Evolutionary conservation across 2,797 vertebrate genomes (phyloP), one percentile per base, ranked within the genome.

Genomic region (Cygnus olor): DNA sequence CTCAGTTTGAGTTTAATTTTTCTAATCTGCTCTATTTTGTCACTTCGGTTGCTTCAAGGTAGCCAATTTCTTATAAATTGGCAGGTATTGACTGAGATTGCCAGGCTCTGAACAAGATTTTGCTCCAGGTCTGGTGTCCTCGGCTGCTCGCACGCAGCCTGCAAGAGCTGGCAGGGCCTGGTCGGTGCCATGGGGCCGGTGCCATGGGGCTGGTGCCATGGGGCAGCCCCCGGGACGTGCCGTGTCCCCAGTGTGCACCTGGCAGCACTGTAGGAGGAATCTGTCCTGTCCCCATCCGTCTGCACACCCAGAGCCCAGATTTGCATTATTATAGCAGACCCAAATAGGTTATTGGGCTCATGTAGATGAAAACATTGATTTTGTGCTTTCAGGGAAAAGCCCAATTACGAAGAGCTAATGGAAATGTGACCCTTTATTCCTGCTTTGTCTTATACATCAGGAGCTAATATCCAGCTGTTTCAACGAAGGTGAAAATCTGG

Each of bases 381-480:
- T 94, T 94, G 69, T 34, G 36, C 84, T 87, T 66, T 66, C 85
- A 88, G 90, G 83, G 78, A 89, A 91, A 84, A 94, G 93, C 77
- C 78, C 80, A 91, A 88, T 97, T 94, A 94, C 87, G 72, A 83
- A 85, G 74, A 88, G 71, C 79, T 85, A 93, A 91, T 94, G 77
- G 73, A 85, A 92, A 53, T 0, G 3, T 4, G 44, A 91, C 87
- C 93, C 87, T 90, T 87, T 63, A 76, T 70, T 45, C 88, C 65
- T 3, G 9, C 53, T 77, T 89, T 79, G 45, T 84, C 85, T 65
- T 70, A 19, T 28, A 22, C 14, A 57, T 14, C 56, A 54, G 83
- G 45, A 93, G 68, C 66, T 77, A 70, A 78, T 72, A 72, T 56
- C 58, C 84, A 34, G 10, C 66, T 3, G 32, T 81, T 61, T 45